phyloP scores from a whole-genome alignment of 1,140 invertebrate genomes.

The Zaprionus davidi region DNA sequence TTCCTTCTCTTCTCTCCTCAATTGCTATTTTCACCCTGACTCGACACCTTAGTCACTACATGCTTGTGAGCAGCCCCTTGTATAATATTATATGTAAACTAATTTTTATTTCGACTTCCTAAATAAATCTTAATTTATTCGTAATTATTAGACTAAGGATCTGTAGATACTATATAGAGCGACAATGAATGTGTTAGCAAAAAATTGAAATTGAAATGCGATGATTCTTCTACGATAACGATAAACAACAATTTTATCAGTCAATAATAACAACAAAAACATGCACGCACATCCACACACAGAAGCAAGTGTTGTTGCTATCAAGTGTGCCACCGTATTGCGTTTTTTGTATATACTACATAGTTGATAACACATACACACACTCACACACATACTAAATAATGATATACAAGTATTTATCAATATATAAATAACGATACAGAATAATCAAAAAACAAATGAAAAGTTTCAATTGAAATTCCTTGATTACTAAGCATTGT shows the following conservation, averaged over 20 bases:
- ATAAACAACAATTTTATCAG: conserved; percentile 26
- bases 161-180: conserved; percentile 66
- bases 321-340: conserved; percentile 34
- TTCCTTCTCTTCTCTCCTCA: not conserved
- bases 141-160: conserved; percentile 69
- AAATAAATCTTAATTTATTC: conserved; percentile 75
- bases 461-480: conserved; percentile 28
- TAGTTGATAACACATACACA: conserved; percentile 55
- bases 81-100: conserved; percentile 73
- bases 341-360: conserved; percentile 64
- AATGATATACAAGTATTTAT: conserved; percentile 45
- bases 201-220: conserved; percentile 32
- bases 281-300: conserved; percentile 8
- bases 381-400: conserved; percentile 29
- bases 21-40: not conserved
- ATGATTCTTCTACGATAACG: conserved; percentile 7
- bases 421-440: conserved; percentile 46
- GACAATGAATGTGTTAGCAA: conserved; percentile 15
- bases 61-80: conserved; percentile 41
- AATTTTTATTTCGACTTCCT: conserved; percentile 36
- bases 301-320: conserved; percentile 22
- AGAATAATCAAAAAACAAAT: conserved; percentile 7
- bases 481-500: conserved; percentile 36
- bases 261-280: conserved; percentile 8
- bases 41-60: not conserved